phyloP scores from a whole-genome alignment of 2,113 vertebrate genomes.

The Poicephalus gulielmi region DNA sequence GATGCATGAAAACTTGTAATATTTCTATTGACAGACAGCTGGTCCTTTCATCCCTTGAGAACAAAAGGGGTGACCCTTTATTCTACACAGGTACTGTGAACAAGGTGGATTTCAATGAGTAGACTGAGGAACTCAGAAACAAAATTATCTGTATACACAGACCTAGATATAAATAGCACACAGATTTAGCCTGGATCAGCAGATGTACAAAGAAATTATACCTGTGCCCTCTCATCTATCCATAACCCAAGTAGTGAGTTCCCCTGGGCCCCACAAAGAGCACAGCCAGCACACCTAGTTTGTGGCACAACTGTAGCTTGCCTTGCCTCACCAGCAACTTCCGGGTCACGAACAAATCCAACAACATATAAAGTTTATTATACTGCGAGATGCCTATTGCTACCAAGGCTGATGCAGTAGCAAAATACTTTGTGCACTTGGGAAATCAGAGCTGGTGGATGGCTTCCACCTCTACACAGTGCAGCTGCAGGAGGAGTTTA shows the following conservation, averaged over 20 bases:
- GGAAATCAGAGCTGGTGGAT: neutral
- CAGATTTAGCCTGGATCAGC: neutral
- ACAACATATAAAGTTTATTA: neutral
- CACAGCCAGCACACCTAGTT: neutral
- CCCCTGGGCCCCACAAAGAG: neutral
- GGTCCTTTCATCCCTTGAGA: neutral
- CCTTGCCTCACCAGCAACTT: neutral
- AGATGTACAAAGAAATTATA: neutral
- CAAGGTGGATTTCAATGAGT: neutral
- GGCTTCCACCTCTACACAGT: neutral
- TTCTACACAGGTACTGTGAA: neutral
- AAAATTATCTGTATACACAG: neutral
- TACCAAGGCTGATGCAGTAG: neutral
- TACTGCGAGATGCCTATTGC: neutral
- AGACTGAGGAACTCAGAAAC: neutral
- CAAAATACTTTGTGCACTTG: accelerated
- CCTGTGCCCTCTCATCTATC: neutral
- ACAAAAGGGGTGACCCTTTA: neutral
- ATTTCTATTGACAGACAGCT: accelerated
- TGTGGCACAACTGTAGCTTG: accelerated
- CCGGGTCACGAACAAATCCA: neutral
- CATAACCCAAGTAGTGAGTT: neutral
- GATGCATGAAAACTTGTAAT: neutral
- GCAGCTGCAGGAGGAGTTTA: neutral
- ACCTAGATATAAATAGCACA: neutral